phyloP scores from a whole-genome alignment of 2,888 invertebrate genomes.

The Nemotelus pantherinus region DNA sequence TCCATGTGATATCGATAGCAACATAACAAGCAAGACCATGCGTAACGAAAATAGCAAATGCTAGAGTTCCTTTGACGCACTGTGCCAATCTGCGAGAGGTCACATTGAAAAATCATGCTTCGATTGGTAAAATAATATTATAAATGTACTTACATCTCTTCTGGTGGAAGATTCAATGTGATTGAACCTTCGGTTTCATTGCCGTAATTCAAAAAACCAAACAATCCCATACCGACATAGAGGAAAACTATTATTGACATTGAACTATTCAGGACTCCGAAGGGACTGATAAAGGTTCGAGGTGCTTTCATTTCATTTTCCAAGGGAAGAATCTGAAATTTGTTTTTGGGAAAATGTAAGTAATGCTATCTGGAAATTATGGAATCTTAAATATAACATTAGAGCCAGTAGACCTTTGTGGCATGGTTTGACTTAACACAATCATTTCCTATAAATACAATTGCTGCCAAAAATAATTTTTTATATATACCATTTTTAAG shows the following conservation, averaged over 20 bases:
- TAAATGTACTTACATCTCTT: conserved; percentile 69
- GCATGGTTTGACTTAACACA: too few species aligned
- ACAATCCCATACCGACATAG: conserved; percentile 90
- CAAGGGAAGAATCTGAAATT: conserved; percentile 82
- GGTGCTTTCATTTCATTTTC: conserved; percentile 96
- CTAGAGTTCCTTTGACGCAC: conserved; percentile 77
- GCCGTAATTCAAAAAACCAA: conserved; percentile 91
- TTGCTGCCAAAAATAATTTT: too few species aligned
- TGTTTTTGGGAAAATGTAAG: not conserved
- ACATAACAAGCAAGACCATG: conserved; percentile 96
- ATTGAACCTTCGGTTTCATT: conserved; percentile 77
- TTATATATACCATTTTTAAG: too few species aligned
- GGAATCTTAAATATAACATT: not conserved
- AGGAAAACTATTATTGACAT: conserved; percentile 84
- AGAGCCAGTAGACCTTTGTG: not conserved
- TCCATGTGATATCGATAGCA: conserved; percentile 93
- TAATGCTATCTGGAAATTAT: not conserved
- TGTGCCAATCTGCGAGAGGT: conserved; percentile 71
- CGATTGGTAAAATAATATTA: not conserved
- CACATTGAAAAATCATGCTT: not conserved
- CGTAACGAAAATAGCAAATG: conserved; percentile 87
- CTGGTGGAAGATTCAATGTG: conserved; percentile 81
- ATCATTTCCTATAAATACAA: too few species aligned
- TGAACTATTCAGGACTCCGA: conserved; percentile 85
- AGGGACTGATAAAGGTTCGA: conserved; percentile 78